These are phyloP conservation scores for Sarcophaga caerulescens DNA, from an alignment of 2,888 invertebrate species.

Conservation along the genomic window DNA sequence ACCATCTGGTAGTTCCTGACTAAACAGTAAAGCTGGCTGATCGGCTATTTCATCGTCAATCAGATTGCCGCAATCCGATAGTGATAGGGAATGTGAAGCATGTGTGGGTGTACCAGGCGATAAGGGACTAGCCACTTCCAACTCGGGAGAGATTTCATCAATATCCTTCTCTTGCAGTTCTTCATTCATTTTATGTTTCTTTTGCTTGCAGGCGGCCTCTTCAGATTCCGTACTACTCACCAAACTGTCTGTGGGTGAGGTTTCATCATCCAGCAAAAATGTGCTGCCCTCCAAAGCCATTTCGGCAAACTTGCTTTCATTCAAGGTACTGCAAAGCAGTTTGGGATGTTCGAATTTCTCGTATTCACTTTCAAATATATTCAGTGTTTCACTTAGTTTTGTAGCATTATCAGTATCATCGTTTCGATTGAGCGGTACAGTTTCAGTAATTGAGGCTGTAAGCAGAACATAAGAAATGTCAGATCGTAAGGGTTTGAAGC, in stretches of 20 bases:
- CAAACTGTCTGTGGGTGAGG: constrained; percentile 91
- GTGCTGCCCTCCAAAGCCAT: constrained; percentile 87
- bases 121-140: constrained; percentile 82
- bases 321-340: constrained; percentile 75
- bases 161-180: constrained; percentile 81
- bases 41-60: constrained; percentile 95
- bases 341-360: constrained; percentile 74
- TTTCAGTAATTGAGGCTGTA: constrained; percentile 72
- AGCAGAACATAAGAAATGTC: background rate
- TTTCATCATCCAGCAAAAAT: constrained; percentile 89
- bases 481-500: background rate
- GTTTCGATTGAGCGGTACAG: constrained; percentile 46
- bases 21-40: constrained; percentile 91
- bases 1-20: constrained; percentile 83
- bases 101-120: constrained; percentile 91
- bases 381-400: constrained; percentile 20
- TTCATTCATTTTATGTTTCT: constrained; percentile 80
- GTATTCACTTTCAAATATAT: constrained; percentile 16
- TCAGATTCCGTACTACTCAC: constrained; percentile 82
- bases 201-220: constrained; percentile 77
- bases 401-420: constrained; percentile 51
- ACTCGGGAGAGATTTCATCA: constrained; percentile 81
- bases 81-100: constrained; percentile 88
- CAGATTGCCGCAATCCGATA: constrained; percentile 89
- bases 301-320: constrained; percentile 85